A percentile compares a stretch with the other conserved stretches of the same genome.
These are phyloP conservation scores for Elephantulus edwardii DNA, from an alignment of 2,113 vertebrate species.

Conservation along the genomic window DNA sequence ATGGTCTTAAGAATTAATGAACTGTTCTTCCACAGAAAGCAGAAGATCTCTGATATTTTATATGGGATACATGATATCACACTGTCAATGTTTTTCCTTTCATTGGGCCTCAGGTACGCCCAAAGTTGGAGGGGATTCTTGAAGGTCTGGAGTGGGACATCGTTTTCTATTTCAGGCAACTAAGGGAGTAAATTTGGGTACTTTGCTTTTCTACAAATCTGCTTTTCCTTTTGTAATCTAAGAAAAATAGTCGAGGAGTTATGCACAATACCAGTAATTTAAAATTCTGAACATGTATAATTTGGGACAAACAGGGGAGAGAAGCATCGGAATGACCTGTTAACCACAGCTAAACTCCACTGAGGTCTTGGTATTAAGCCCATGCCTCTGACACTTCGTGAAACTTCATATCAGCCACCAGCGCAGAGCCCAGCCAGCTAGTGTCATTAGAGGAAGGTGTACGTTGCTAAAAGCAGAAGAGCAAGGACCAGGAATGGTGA, in stretches of 20 bases:
- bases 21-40: not conserved
- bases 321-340: not conserved
- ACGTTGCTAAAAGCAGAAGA: not conserved
- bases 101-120: not conserved
- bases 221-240: not conserved
- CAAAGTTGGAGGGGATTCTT: not conserved
- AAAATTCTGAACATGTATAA: not conserved
- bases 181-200: not conserved
- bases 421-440: not conserved
- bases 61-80: not conserved
- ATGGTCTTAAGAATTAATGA: not conserved
- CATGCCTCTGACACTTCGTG: not conserved
- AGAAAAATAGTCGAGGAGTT: not conserved
- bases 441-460: not conserved
- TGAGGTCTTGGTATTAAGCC: not conserved
- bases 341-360: not conserved
- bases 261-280: not conserved
- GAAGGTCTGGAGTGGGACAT: not conserved
- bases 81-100: not conserved
- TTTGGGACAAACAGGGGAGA: not conserved
- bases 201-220: not conserved
- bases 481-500: not conserved
- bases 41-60: slow-evolving; percentile 15
- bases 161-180: not conserved
- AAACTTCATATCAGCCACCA: not conserved